Percentiles rank a stretch among this genome's conserved stretches.
Conservation (phyloP, 2,888 invertebrate species). For the Oscheius onirici region DNA sequence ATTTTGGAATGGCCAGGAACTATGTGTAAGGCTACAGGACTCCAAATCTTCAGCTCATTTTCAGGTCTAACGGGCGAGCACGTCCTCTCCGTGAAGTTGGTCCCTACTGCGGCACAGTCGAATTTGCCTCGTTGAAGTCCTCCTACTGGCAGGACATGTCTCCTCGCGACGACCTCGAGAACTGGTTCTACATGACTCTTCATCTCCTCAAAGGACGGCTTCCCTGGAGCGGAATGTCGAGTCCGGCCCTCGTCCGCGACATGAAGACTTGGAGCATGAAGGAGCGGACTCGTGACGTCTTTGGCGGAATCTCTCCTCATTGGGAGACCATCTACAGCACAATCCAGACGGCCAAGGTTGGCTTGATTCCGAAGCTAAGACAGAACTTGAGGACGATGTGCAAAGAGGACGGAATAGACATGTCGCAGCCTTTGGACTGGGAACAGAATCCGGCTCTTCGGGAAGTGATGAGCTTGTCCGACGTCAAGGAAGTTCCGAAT, state of each 20-base stretch:
- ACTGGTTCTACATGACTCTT: conserved; percentile 5
- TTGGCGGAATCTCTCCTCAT: background rate
- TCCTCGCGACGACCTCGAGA: conserved; percentile 9
- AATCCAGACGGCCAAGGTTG: background rate
- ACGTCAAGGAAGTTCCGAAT: background rate
- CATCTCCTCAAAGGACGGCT: background rate
- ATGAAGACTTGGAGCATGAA: background rate
- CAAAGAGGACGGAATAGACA: background rate
- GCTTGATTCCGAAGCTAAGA: background rate
- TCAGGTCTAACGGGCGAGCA: background rate
- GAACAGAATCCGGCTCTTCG: background rate
- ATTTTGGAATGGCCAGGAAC: background rate
- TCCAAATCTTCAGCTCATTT: background rate
- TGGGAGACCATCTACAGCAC: background rate
- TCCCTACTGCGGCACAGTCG: background rate
- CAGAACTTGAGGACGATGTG: background rate
- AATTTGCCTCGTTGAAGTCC: background rate
- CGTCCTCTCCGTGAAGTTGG: background rate
- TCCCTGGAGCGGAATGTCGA: background rate
- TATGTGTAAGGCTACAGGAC: background rate
- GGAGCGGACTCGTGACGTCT: conserved; percentile 8
- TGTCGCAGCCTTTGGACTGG: background rate
- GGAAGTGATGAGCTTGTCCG: background rate
- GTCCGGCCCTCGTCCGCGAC: background rate
- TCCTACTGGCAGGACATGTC: background rate